Evolutionary conservation across 2,888 invertebrate species (phyloP).

Genomic region (Campoplex capitator): DNA sequence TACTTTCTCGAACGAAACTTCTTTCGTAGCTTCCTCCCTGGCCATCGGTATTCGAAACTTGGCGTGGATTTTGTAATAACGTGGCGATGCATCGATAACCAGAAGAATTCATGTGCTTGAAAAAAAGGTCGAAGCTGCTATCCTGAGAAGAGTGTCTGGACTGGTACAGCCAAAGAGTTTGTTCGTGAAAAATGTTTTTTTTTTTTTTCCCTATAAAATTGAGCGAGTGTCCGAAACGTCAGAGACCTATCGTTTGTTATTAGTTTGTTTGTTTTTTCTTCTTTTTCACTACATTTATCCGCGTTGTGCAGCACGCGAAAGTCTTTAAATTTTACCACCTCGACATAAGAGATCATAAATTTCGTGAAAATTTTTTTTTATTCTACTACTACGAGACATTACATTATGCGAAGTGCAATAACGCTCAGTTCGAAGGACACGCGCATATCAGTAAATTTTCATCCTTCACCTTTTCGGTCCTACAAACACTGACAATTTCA

Average conservation of each 20-base stretch:
- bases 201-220: slow-evolving; percentile 46
- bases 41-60: slow-evolving; percentile 58
- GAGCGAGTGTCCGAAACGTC: slow-evolving; percentile 36
- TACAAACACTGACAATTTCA: slow-evolving; percentile 23
- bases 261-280: neutral
- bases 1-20: slow-evolving; percentile 69
- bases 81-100: slow-evolving; percentile 63
- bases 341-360: slow-evolving; percentile 65
- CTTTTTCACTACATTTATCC: slow-evolving; percentile 29
- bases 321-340: slow-evolving; percentile 54
- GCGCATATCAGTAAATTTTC: neutral
- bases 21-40: slow-evolving; percentile 41
- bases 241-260: slow-evolving; percentile 4
- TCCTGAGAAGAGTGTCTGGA: slow-evolving; percentile 64
- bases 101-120: slow-evolving; percentile 54
- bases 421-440: slow-evolving; percentile 3
- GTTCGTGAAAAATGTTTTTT: slow-evolving; percentile 25
- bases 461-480: slow-evolving; percentile 32
- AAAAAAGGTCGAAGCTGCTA: slow-evolving; percentile 40
- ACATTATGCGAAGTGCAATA: slow-evolving; percentile 65
- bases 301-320: slow-evolving; percentile 36
- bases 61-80: slow-evolving; percentile 64
- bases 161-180: slow-evolving; percentile 59
- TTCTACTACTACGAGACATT: slow-evolving; percentile 25
- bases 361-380: slow-evolving; percentile 24